Conservation (phyloP, 2,888 invertebrate genomes). For the Pollenia labialis region DNA sequence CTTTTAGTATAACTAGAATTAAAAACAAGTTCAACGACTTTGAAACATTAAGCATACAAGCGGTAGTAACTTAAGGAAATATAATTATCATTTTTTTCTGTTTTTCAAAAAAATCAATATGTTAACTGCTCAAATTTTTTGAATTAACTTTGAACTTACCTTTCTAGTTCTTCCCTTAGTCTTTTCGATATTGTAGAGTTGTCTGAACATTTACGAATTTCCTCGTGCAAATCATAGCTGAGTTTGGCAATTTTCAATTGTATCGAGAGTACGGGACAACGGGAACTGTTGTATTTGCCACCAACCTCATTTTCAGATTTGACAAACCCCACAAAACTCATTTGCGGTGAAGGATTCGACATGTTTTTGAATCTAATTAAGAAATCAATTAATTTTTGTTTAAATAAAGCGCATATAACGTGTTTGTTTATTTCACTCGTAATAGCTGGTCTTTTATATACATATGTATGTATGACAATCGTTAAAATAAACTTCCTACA, state of each 20-base stretch:
- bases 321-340: slow-evolving; percentile 53
- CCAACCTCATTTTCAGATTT: slow-evolving; percentile 63
- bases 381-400: not conserved
- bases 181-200: slow-evolving; percentile 80
- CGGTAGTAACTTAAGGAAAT: slow-evolving; percentile 32
- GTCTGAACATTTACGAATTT: slow-evolving; percentile 81
- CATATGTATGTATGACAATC: slow-evolving; percentile 10
- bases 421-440: not conserved
- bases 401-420: not conserved
- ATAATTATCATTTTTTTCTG: slow-evolving; percentile 10
- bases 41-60: not conserved
- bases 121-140: not conserved
- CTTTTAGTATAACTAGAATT: no score
- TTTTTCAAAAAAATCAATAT: not conserved
- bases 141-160: slow-evolving; percentile 76
- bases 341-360: slow-evolving; percentile 55
- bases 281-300: slow-evolving; percentile 56
- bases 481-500: slow-evolving; percentile 6
- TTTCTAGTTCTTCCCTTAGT: slow-evolving; percentile 81
- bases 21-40: slow-evolving; percentile 52
- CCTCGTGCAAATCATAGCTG: slow-evolving; percentile 81
- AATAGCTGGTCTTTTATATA: not conserved
- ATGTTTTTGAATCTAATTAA: slow-evolving; percentile 38
- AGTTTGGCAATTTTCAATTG: slow-evolving; percentile 79
- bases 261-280: slow-evolving; percentile 73